These are phyloP conservation scores for Pyrocephalus nanus DNA, from an alignment of 2,797 vertebrate genomes.

Conservation along the genomic window DNA sequence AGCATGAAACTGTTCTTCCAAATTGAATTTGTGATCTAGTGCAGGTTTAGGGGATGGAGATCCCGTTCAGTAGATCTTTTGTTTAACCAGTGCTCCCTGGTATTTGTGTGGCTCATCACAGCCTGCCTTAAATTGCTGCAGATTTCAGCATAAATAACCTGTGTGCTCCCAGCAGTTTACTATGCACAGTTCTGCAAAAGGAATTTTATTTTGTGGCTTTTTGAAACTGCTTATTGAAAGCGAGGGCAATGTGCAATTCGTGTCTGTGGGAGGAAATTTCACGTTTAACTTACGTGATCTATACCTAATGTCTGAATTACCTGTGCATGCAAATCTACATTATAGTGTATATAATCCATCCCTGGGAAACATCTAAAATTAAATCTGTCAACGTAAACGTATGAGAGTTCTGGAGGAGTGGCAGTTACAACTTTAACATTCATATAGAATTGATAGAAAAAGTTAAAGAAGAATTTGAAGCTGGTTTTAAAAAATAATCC, in stretches of 20 bases:
- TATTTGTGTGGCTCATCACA: background rate
- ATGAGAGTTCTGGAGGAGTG: background rate
- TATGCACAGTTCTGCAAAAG: background rate
- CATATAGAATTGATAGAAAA: background rate
- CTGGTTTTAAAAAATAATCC: background rate
- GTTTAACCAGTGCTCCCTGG: background rate
- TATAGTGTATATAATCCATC: constrained; percentile 21
- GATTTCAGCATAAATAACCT: background rate
- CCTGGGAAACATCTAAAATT: constrained; percentile 43
- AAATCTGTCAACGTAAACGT: background rate
- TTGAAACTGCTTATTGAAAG: background rate
- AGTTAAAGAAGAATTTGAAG: constrained; percentile 3
- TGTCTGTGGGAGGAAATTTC: constrained; percentile 42
- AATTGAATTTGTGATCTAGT: background rate
- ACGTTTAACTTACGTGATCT: constrained; percentile 35
- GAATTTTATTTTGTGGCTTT: background rate
- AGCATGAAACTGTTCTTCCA: background rate
- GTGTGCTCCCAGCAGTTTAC: background rate
- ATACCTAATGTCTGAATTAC: constrained; percentile 55
- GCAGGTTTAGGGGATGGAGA: background rate
- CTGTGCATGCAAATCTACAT: constrained; percentile 48
- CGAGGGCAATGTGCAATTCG: background rate
- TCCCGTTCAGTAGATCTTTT: background rate
- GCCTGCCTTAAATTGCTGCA: background rate
- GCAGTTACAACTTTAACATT: constrained; percentile 26